A percentile compares a stretch with the other conserved stretches of the same genome.
These are phyloP conservation scores for Pangasianodon hypophthalmus DNA, from an alignment of 2,113 vertebrate species.

Conservation along the genomic window DNA sequence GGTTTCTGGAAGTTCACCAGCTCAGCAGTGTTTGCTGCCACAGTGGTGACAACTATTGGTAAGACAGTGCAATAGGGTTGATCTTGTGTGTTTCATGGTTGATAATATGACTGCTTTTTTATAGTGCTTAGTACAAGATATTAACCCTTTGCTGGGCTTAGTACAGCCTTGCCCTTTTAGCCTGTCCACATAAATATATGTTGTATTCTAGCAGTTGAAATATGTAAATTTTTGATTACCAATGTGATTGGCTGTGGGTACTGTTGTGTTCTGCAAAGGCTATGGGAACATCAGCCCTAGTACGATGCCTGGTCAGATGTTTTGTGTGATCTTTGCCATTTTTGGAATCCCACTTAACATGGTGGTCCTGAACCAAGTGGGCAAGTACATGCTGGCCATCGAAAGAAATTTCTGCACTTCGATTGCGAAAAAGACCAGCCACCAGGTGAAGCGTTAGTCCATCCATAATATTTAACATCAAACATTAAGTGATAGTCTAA, in stretches of 20 bases:
- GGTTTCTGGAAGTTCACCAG: constrained; percentile 86
- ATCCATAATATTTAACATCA: not conserved
- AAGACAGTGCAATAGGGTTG: constrained; percentile 42
- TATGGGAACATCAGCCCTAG: constrained; percentile 87
- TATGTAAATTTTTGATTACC: not conserved
- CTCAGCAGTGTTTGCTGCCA: constrained; percentile 90
- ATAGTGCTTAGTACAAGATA: not conserved
- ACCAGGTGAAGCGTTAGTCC: constrained; percentile 59
- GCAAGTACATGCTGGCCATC: constrained; percentile 81
- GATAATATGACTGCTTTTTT: not conserved
- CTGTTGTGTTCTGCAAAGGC: constrained; percentile 69
- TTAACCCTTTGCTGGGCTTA: not conserved
- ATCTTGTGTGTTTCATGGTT: not conserved
- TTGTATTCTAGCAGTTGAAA: not conserved
- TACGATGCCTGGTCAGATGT: constrained; percentile 77
- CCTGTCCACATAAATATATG: not conserved
- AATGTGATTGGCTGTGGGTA: not conserved
- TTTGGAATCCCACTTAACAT: constrained; percentile 90
- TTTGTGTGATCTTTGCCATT: constrained; percentile 87
- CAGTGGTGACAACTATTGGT: constrained; percentile 90
- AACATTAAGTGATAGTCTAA: not conserved
- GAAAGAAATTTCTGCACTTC: constrained; percentile 68
- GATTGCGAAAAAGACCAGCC: constrained; percentile 60
- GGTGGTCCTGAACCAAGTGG: constrained; percentile 84
- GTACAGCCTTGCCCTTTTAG: not conserved